Evolutionary conservation across 1,140 invertebrate species (phyloP).

Genomic region (Globodera rostochiensis): DNA sequence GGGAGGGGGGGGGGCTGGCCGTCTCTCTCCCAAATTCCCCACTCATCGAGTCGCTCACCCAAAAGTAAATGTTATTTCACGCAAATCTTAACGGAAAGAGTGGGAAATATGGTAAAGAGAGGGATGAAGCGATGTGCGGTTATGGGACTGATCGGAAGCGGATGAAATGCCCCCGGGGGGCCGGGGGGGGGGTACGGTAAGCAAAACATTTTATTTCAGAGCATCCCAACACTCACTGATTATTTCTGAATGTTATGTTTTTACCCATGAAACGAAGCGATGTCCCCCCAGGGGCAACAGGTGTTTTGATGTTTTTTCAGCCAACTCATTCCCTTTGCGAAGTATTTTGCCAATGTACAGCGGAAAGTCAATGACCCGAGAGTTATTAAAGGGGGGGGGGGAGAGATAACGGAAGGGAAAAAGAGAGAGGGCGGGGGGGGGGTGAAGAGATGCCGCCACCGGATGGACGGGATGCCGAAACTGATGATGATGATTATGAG

Average conservation of each 20-base stretch:
- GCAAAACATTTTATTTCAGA: neutral
- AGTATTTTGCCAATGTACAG: neutral
- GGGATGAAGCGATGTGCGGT: neutral
- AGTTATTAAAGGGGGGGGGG: neutral
- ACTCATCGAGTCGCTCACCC: too few relatives aligned
- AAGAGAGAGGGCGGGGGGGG: neutral
- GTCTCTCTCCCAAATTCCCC: too few relatives aligned
- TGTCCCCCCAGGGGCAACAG: neutral
- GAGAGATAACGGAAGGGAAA: neutral
- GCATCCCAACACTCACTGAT: too few relatives aligned
- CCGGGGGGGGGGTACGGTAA: neutral
- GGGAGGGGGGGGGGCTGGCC: too few relatives aligned
- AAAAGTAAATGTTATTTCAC: neutral
- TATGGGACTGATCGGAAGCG: neutral
- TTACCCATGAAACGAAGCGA: too few relatives aligned
- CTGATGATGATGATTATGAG: slow-evolving; percentile 1
- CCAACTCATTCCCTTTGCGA: neutral
- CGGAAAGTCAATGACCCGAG: neutral
- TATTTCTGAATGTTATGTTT: too few relatives aligned
- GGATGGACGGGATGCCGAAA: neutral
- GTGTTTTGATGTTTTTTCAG: neutral
- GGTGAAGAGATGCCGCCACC: neutral
- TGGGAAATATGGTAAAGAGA: neutral
- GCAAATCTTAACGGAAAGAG: neutral
- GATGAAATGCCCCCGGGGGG: neutral